These are phyloP conservation scores for Phalera bucephala DNA, from an alignment of 2,888 invertebrate genomes.

Conservation along the genomic window DNA sequence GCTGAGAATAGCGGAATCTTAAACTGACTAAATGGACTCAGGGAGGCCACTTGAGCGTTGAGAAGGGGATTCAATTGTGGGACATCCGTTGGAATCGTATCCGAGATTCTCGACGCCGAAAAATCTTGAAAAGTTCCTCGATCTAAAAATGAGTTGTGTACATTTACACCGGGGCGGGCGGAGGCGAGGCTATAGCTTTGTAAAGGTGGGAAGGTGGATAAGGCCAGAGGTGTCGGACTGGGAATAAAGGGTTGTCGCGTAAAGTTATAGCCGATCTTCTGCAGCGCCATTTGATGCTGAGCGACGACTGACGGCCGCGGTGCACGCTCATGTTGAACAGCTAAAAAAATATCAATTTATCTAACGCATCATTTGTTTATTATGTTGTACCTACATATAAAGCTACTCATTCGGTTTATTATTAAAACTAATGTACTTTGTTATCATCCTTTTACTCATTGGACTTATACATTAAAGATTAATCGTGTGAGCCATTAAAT, in stretches of 20 bases:
- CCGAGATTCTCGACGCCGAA: constrained; percentile 46
- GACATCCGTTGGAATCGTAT: constrained; percentile 39
- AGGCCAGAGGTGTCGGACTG: constrained; percentile 41
- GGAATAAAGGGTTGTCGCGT: constrained; percentile 51
- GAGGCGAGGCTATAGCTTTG: constrained; percentile 47
- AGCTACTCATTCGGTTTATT: too few species aligned
- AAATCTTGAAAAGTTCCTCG: constrained; percentile 56
- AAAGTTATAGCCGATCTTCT: constrained; percentile 74
- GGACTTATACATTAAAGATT: too few species aligned
- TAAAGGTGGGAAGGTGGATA: constrained; percentile 54
- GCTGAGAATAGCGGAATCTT: constrained; percentile 66
- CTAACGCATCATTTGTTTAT: too few species aligned
- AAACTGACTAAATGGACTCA: constrained; percentile 56
- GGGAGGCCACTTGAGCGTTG: constrained; percentile 41
- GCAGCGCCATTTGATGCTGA: constrained; percentile 70
- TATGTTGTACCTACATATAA: background rate
- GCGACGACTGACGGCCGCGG: constrained; percentile 82
- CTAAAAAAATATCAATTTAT: constrained; percentile 78
- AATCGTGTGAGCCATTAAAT: too few species aligned
- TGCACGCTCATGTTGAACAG: constrained; percentile 95
- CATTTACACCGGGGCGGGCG: constrained; percentile 42
- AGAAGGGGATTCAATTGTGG: constrained; percentile 48
- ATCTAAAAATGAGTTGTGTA: constrained; percentile 52
- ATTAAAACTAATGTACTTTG: too few species aligned
- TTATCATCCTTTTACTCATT: too few species aligned